A percentile compares a stretch with the other conserved stretches of the same genome.
phyloP scores from a whole-genome alignment of 2,113 vertebrate species.

The Steatornis caripensis region DNA sequence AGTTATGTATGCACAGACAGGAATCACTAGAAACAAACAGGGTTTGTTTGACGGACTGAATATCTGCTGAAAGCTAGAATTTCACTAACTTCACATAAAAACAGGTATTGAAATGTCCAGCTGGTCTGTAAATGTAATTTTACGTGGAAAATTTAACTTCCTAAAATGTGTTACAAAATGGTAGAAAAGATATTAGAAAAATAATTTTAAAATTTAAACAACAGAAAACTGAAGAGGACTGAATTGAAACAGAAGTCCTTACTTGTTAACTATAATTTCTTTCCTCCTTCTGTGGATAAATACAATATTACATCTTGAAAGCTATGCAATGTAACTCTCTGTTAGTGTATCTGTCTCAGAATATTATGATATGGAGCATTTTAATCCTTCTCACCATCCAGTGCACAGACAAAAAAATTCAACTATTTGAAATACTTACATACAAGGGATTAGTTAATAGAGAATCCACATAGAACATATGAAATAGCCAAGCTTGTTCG shows the following conservation, averaged over 20 bases:
- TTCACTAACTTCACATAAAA: neutral
- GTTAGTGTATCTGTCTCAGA: neutral
- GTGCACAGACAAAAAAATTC: neutral
- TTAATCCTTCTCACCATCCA: neutral
- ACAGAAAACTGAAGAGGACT: neutral
- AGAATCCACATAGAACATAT: neutral
- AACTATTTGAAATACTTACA: neutral
- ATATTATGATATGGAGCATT: slow-evolving; percentile 50
- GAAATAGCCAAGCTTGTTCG: neutral
- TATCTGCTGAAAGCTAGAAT: neutral
- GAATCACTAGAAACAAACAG: neutral
- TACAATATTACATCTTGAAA: neutral
- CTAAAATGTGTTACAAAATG: neutral
- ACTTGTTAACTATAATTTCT: neutral
- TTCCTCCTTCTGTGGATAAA: neutral
- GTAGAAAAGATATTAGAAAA: neutral
- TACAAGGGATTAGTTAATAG: neutral
- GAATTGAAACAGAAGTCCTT: neutral
- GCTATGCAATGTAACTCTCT: neutral
- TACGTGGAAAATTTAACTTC: neutral
- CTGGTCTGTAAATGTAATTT: neutral
- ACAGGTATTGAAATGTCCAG: neutral
- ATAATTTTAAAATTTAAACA: neutral
- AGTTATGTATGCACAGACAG: neutral
- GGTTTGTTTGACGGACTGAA: neutral